Evolutionary conservation across 2,888 invertebrate genomes (phyloP).

Genomic region (Drosophila meridionalis): DNA sequence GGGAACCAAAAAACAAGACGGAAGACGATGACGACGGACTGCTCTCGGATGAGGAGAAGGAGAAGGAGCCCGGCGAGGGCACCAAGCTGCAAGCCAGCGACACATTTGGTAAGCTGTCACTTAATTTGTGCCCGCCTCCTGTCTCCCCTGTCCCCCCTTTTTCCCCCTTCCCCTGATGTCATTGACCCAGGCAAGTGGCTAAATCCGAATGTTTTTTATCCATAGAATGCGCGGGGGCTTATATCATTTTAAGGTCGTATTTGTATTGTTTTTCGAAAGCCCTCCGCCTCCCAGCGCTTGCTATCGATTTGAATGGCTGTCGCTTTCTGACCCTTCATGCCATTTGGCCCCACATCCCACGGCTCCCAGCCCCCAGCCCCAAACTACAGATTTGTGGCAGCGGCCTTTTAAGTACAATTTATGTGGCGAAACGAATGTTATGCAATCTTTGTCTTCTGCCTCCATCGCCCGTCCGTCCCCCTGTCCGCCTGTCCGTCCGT

Average conservation of each 20-base stretch:
- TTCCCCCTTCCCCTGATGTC: constrained; percentile 18
- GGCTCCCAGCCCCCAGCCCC: background rate
- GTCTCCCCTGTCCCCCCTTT: too few species aligned
- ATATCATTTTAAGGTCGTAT: constrained; percentile 54
- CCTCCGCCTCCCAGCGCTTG: constrained; percentile 15
- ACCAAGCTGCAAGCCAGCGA: constrained; percentile 86
- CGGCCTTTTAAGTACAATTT: constrained; percentile 82
- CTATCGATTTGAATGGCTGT: constrained; percentile 54
- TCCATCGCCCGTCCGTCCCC: constrained; percentile 7
- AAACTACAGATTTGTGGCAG: constrained; percentile 68
- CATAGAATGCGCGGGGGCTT: constrained; percentile 20
- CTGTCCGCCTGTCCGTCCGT: constrained; percentile 40
- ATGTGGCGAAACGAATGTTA: constrained; percentile 80
- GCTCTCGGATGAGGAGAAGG: constrained; percentile 94
- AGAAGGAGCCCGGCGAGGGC: constrained; percentile 90
- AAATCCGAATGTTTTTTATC: constrained; percentile 23
- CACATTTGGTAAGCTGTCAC: constrained; percentile 66
- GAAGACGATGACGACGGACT: constrained; percentile 94
- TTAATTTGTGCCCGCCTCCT: constrained; percentile 25
- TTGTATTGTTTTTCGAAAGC: constrained; percentile 49
- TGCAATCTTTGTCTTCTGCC: constrained; percentile 65
- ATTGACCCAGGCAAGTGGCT: constrained; percentile 38
- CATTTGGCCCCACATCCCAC: constrained; percentile 20
- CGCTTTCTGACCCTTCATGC: constrained; percentile 29
- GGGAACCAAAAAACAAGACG: constrained; percentile 97